A percentile compares a stretch with the other conserved stretches of the same genome.
phyloP scores from a whole-genome alignment of 2,113 vertebrate genomes.

The Pollimyrus isidori region DNA sequence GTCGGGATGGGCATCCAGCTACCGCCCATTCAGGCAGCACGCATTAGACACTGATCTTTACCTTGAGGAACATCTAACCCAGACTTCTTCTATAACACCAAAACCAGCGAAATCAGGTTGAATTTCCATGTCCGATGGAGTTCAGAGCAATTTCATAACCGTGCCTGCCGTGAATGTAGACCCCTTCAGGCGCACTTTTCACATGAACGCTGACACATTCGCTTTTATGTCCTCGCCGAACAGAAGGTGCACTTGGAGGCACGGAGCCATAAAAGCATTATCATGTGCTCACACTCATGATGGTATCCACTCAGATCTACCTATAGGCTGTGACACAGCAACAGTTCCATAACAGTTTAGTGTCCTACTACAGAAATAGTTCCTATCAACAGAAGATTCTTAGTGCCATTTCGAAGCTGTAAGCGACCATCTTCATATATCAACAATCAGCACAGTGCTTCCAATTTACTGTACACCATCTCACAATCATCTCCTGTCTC shows the following conservation, averaged over 20 bases:
- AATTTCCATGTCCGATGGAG: background rate
- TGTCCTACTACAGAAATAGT: background rate
- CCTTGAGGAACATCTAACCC: background rate
- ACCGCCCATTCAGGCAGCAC: background rate
- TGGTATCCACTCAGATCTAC: background rate
- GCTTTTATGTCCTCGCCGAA: background rate
- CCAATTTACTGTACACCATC: background rate
- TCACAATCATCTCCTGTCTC: background rate
- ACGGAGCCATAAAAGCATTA: too few relatives aligned
- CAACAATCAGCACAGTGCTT: conserved; percentile 11
- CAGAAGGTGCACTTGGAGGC: background rate
- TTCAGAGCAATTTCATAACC: background rate
- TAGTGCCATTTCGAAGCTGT: background rate
- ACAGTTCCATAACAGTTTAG: background rate
- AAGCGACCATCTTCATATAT: background rate
- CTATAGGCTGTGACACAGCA: background rate
- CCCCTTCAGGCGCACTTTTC: background rate
- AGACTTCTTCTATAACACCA: conserved; percentile 1
- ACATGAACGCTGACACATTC: background rate
- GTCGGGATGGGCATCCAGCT: background rate
- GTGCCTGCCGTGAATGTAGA: background rate
- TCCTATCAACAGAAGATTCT: background rate
- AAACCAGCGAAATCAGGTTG: background rate
- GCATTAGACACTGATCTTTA: background rate
- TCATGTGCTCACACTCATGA: too few relatives aligned